These are phyloP conservation scores for Onychostruthus taczanowskii DNA, from an alignment of 2,113 vertebrate species.

Conservation along the genomic window DNA sequence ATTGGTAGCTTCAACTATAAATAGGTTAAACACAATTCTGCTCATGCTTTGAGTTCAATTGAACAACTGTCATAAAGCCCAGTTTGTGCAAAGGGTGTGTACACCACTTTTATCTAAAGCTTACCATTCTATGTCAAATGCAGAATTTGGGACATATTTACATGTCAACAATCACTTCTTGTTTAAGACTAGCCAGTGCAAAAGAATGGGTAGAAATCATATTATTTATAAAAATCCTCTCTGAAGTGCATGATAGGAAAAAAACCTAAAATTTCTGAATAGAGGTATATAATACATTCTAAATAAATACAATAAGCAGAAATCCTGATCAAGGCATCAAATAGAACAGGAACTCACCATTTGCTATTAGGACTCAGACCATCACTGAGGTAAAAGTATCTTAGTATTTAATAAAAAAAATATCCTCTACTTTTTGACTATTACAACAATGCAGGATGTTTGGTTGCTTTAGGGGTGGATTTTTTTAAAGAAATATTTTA, in stretches of 20 bases:
- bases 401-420: neutral
- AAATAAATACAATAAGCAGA: neutral
- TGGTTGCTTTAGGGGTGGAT: rapidly evolving
- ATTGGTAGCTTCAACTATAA: neutral
- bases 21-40: neutral
- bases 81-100: neutral
- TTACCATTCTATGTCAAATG: neutral
- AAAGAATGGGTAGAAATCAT: neutral
- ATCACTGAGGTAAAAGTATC: neutral
- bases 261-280: neutral
- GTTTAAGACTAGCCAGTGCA: neutral
- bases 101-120: neutral
- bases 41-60: neutral
- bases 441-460: neutral
- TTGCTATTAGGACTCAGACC: neutral
- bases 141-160: neutral
- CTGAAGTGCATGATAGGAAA: neutral
- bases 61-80: neutral
- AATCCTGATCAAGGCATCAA: neutral
- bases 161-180: neutral
- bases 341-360: neutral
- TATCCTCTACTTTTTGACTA: neutral
- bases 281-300: neutral
- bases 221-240: neutral
- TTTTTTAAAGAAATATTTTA: neutral